phyloP scores from a whole-genome alignment of 2,113 vertebrate species.

The Ophthalmolycus amberensis region DNA sequence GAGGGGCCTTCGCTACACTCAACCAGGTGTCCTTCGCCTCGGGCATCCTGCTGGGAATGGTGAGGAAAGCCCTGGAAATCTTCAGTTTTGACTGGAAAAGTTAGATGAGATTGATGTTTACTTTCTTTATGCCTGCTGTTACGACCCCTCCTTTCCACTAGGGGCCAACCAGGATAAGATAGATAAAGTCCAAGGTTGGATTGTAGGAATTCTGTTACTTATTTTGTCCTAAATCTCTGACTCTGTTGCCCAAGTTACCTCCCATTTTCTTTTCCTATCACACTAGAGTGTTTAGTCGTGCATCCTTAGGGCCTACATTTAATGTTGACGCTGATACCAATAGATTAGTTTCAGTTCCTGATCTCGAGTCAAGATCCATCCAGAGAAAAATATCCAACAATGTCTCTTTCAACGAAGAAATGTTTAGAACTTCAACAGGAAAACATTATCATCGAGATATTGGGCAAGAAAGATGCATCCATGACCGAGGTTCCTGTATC shows the following conservation, averaged over 20 bases:
- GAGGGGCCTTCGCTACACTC: constrained; percentile 84
- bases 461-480: neutral
- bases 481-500: neutral
- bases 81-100: neutral
- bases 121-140: neutral
- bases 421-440: neutral
- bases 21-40: constrained; percentile 84
- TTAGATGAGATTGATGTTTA: neutral
- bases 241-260: neutral
- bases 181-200: neutral
- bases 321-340: neutral
- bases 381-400: neutral
- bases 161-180: neutral
- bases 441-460: neutral
- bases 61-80: constrained; percentile 46
- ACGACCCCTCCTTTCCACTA: too few relatives aligned
- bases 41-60: constrained; percentile 85
- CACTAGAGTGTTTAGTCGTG: neutral
- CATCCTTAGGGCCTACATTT: neutral
- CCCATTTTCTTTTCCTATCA: neutral
- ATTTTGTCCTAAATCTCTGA: neutral
- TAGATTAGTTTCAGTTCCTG: neutral
- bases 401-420: too few relatives aligned
- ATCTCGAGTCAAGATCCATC: neutral
- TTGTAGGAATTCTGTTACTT: neutral